Evolutionary conservation across 2,888 invertebrate species (phyloP).

Genomic region (Galerucella pusilla): DNA sequence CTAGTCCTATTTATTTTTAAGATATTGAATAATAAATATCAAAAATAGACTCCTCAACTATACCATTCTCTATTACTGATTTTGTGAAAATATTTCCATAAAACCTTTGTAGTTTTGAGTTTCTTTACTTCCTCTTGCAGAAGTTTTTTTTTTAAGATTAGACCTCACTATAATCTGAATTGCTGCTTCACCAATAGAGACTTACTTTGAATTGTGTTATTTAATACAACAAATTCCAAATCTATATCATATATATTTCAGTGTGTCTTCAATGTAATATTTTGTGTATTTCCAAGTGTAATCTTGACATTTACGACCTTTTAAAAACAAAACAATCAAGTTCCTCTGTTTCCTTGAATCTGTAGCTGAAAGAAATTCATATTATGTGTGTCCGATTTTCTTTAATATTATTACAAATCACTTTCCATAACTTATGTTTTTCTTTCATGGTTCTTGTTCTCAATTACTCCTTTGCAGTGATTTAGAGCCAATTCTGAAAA

Average conservation of each 20-base stretch:
- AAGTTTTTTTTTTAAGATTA: too few relatives aligned
- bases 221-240: background rate
- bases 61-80: background rate
- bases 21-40: background rate
- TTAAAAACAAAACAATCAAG: background rate
- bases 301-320: background rate
- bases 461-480: background rate
- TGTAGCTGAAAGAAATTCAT: conserved; percentile 17
- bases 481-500: conserved; percentile 2
- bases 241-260: background rate
- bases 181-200: background rate
- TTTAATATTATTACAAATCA: background rate
- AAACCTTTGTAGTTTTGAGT: background rate
- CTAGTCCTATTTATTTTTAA: too few relatives aligned
- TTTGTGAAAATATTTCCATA: background rate
- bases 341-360: background rate
- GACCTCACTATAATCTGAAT: background rate
- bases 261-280: background rate
- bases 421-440: conserved; percentile 9
- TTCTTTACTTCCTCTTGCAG: too few relatives aligned
- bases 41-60: background rate
- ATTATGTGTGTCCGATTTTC: background rate
- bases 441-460: conserved; percentile 5
- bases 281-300: conserved; percentile 17
- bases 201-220: background rate